A percentile compares a stretch with the other conserved stretches of the same genome.
These are phyloP conservation scores for Chrysemys picta DNA, from an alignment of 2,113 vertebrate species.

Conservation along the genomic window DNA sequence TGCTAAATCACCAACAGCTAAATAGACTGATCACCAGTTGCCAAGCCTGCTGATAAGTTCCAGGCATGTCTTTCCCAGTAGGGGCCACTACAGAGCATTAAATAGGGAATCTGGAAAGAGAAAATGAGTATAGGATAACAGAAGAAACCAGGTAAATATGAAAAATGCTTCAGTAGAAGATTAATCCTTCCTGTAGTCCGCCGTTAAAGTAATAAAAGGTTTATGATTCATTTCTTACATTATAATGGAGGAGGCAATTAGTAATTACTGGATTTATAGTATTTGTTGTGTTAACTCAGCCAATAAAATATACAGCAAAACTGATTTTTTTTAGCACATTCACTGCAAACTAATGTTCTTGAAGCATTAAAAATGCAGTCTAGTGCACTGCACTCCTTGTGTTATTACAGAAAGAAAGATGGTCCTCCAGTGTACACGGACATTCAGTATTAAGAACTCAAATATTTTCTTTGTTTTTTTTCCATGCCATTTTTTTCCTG, in stretches of 20 bases:
- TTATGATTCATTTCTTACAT: constrained; percentile 82
- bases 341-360: constrained; percentile 38
- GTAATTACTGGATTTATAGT: constrained; percentile 83
- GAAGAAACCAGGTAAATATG: constrained; percentile 73
- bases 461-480: constrained; percentile 41
- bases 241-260: constrained; percentile 83
- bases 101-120: constrained; percentile 63
- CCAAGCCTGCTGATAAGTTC: constrained; percentile 68
- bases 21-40: constrained; percentile 73
- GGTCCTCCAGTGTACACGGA: constrained; percentile 27
- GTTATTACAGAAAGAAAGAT: constrained; percentile 24
- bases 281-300: constrained; percentile 83
- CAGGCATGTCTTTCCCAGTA: constrained; percentile 62
- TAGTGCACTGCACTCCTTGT: background rate
- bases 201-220: constrained; percentile 76
- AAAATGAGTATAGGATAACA: constrained; percentile 44
- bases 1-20: constrained; percentile 67
- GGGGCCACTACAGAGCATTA: constrained; percentile 64
- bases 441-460: constrained; percentile 42
- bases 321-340: constrained; percentile 40
- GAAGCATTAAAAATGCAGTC: constrained; percentile 60
- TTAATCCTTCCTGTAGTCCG: constrained; percentile 78
- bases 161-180: constrained; percentile 75
- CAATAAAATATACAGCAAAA: constrained; percentile 74
- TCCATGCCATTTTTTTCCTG: background rate